Percentiles rank a stretch among this genome's conserved stretches.
These are phyloP conservation scores for Acanthisitta chloris DNA, from an alignment of 2,113 vertebrate species.

Conservation along the genomic window DNA sequence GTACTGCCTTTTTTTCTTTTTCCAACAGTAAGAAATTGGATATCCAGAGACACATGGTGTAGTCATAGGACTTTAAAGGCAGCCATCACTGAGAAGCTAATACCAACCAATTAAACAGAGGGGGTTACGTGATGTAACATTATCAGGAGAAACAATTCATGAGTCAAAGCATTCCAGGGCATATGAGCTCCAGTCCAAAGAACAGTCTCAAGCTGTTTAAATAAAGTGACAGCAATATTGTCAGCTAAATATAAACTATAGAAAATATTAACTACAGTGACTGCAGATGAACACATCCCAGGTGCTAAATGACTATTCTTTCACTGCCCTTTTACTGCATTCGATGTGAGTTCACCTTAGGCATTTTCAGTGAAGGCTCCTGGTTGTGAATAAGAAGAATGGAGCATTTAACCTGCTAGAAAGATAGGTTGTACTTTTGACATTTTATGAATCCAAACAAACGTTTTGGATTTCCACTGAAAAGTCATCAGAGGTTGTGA, in stretches of 20 bases:
- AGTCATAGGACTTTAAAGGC: conserved; percentile 84
- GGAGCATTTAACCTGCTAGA: neutral
- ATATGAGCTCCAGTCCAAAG: conserved; percentile 87
- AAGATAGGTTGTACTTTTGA: neutral
- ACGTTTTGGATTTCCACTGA: neutral
- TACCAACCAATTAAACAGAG: conserved; percentile 87
- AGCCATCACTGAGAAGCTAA: conserved; percentile 75
- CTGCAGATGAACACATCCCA: conserved; percentile 72
- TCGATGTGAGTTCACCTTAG: neutral
- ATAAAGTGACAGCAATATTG: conserved; percentile 92
- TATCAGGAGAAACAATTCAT: conserved; percentile 97
- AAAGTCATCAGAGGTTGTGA: neutral
- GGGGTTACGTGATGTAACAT: conserved; percentile 94
- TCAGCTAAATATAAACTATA: conserved; percentile 92
- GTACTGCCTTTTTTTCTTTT: conserved; percentile 62
- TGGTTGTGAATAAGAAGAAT: neutral
- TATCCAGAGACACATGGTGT: conserved; percentile 84
- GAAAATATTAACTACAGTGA: conserved; percentile 78
- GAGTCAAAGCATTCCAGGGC: conserved; percentile 97
- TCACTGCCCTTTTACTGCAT: neutral
- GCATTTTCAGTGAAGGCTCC: neutral
- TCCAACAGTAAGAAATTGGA: conserved; percentile 83
- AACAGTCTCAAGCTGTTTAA: conserved; percentile 89
- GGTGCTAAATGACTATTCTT: conserved; percentile 45
- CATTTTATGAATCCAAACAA: neutral